Conservation (phyloP, 2,888 invertebrate species). For the Eupithecia insigniata region DNA sequence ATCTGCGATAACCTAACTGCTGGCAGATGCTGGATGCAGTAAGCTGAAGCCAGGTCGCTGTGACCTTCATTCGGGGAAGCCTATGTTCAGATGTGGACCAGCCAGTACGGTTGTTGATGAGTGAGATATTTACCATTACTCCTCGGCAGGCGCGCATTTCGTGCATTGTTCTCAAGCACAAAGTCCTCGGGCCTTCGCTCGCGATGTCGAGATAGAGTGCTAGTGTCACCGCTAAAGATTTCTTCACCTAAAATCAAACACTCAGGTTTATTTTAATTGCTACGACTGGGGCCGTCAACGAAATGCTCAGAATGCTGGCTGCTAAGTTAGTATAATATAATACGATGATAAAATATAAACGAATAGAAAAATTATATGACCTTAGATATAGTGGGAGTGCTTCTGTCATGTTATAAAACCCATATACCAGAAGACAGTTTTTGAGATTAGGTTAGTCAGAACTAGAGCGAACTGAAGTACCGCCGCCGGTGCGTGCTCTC, state of each 20-base stretch:
- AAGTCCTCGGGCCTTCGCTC: slow-evolving; percentile 75
- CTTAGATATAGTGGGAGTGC: neutral
- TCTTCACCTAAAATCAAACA: slow-evolving; percentile 69
- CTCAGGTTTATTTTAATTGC: neutral
- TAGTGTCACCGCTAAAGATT: slow-evolving; percentile 68
- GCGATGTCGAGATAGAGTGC: slow-evolving; percentile 70
- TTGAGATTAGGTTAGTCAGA: too few relatives aligned
- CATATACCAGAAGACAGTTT: neutral
- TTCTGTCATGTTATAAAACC: neutral
- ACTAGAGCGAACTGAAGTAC: too few relatives aligned
- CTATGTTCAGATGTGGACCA: neutral
- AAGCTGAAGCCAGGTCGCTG: neutral
- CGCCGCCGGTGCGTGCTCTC: neutral
- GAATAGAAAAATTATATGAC: neutral
- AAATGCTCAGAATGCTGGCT: neutral
- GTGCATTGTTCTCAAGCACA: slow-evolving; percentile 66
- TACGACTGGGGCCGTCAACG: neutral
- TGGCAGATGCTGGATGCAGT: neutral
- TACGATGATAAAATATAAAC: too few relatives aligned
- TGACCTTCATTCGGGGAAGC: neutral
- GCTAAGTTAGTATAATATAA: too few relatives aligned
- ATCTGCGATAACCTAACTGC: neutral
- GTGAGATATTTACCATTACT: slow-evolving; percentile 15
- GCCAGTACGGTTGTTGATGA: neutral
- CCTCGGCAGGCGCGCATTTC: slow-evolving; percentile 57